Evolutionary conservation across 2,113 vertebrate species (phyloP).

Genomic region (Takifugu bimaculatus): DNA sequence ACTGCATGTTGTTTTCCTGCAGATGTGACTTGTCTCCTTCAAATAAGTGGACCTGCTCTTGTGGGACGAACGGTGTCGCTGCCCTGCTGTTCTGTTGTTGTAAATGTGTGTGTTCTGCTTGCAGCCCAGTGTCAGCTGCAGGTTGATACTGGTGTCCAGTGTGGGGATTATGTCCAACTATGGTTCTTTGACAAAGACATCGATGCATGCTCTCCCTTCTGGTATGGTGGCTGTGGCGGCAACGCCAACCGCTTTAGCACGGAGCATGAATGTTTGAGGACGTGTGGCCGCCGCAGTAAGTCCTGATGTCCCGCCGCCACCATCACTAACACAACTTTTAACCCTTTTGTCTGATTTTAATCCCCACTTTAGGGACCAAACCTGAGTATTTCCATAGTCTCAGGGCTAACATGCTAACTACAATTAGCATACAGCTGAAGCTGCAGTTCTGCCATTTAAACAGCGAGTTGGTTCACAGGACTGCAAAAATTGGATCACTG

Average conservation of each 20-base stretch:
- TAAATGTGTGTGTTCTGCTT: conserved; percentile 68
- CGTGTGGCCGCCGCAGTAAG: conserved; percentile 68
- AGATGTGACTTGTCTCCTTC: neutral
- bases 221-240: conserved; percentile 71
- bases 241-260: conserved; percentile 69
- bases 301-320: conserved; percentile 11
- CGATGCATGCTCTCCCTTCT: conserved; percentile 70
- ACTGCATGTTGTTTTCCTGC: neutral
- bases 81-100: neutral
- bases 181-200: conserved; percentile 70
- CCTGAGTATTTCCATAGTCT: too few species aligned
- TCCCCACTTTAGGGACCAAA: too few species aligned
- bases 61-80: neutral
- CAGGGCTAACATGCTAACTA: too few species aligned
- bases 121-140: conserved; percentile 64
- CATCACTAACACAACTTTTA: neutral
- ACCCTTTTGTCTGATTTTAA: too few species aligned
- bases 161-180: conserved; percentile 45
- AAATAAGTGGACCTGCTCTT: neutral
- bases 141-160: conserved; percentile 51
- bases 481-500: too few species aligned
- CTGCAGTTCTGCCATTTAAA: too few species aligned
- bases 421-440: too few species aligned
- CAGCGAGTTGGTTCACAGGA: too few species aligned
- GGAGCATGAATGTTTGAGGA: conserved; percentile 62